Evolutionary conservation across 2,113 vertebrate species (phyloP).

Genomic region (Mustelus asterias): DNA sequence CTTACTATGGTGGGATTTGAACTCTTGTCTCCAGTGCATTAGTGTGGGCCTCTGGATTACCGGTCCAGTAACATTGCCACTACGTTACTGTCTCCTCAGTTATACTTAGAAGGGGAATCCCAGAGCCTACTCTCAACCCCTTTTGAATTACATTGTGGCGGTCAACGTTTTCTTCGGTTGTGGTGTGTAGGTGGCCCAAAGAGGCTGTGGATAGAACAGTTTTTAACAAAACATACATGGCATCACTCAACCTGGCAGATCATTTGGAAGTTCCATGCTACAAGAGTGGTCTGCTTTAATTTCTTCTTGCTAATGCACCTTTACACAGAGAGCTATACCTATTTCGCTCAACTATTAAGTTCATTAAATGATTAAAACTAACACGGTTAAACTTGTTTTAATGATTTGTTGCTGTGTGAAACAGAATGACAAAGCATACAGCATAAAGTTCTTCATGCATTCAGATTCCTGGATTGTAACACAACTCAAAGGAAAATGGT

Average conservation of each 20-base stretch:
- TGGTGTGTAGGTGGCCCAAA: neutral
- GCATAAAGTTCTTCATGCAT: neutral
- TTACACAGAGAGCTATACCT: neutral
- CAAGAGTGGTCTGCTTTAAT: neutral
- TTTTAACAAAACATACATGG: neutral
- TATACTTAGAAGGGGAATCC: neutral
- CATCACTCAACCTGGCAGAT: neutral
- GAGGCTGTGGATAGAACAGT: neutral
- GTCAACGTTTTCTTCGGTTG: neutral
- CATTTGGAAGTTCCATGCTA: neutral
- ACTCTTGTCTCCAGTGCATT: too few species aligned
- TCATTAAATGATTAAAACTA: neutral
- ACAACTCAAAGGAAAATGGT: conserved; percentile 1
- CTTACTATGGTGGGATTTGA: too few species aligned
- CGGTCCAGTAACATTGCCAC: too few species aligned
- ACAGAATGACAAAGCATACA: neutral
- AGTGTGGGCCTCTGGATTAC: too few species aligned
- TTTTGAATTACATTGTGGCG: neutral
- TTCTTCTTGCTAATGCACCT: neutral
- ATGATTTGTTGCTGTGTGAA: neutral
- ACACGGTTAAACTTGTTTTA: neutral
- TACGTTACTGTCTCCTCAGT: too few species aligned
- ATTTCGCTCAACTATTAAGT: neutral
- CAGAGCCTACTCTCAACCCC: neutral
- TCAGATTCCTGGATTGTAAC: neutral